Evolutionary conservation across 2,888 invertebrate genomes (phyloP).

Genomic region (Eilema caniola): DNA sequence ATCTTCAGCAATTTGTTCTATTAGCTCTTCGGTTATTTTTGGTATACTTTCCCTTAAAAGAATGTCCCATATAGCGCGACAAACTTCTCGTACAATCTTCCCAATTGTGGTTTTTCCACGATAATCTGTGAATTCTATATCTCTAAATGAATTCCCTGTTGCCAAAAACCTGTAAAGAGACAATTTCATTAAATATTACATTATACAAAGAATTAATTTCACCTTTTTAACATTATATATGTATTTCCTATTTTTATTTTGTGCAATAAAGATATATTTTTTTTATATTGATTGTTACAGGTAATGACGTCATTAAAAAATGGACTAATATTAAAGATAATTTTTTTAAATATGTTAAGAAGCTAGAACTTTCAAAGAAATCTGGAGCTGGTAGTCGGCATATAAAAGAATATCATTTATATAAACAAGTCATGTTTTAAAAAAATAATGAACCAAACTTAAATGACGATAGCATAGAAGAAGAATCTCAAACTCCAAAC

Average conservation of each 20-base stretch:
- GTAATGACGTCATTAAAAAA: background rate
- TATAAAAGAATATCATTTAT: background rate
- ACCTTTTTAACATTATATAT: too few species aligned
- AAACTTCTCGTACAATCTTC: background rate
- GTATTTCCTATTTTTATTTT: too few species aligned
- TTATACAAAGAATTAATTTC: too few species aligned
- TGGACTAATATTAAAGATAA: background rate
- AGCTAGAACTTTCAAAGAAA: background rate
- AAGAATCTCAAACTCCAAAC: too few species aligned
- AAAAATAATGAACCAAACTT: background rate
- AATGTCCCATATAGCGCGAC: slow-evolving; percentile 11
- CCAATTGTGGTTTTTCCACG: slow-evolving; percentile 18
- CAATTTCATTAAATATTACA: too few species aligned
- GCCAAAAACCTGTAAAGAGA: slow-evolving; percentile 23
- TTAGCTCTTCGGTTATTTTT: slow-evolving; percentile 16
- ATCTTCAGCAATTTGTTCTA: slow-evolving; percentile 18
- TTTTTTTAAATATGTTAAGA: background rate
- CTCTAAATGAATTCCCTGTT: slow-evolving; percentile 16
- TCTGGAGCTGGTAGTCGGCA: background rate
- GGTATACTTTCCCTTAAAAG: slow-evolving; percentile 17
- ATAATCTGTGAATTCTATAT: slow-evolving; percentile 16
- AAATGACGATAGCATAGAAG: background rate
- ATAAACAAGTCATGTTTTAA: background rate
- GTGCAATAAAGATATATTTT: too few species aligned
- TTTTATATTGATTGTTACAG: too few species aligned